Conservation (phyloP, 2,888 invertebrate species). For the Phalera bucephala region DNA sequence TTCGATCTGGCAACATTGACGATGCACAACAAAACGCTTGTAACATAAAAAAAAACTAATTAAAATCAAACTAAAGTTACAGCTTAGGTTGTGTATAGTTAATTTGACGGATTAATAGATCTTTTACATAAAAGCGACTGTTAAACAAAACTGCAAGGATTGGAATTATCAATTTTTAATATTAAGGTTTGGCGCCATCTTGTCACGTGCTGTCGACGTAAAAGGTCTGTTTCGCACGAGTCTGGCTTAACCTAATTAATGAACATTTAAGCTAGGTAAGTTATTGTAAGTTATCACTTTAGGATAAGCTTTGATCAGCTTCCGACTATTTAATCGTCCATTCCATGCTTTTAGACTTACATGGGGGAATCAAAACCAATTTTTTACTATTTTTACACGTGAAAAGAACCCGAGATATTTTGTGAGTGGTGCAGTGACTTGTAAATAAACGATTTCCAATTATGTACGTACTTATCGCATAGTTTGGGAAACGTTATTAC, state of each 20-base stretch:
- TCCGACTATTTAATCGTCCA: conserved; percentile 55
- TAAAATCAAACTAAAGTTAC: background rate
- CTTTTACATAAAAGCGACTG: conserved; percentile 9
- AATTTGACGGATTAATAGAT: conserved; percentile 19
- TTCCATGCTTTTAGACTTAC: conserved; percentile 58
- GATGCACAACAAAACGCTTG: conserved; percentile 15
- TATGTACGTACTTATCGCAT: conserved; percentile 42
- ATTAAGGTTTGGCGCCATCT: conserved; percentile 1
- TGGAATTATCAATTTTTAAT: too few relatives aligned
- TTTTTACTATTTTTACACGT: conserved; percentile 35
- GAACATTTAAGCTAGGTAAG: conserved; percentile 60
- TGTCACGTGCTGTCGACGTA: conserved; percentile 13
- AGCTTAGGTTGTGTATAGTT: conserved; percentile 26
- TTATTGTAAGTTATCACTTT: conserved; percentile 60
- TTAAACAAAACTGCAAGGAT: background rate
- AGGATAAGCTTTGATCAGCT: conserved; percentile 55
- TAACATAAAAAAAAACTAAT: background rate
- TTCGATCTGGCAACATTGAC: conserved; percentile 20
- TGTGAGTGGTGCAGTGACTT: conserved; percentile 60
- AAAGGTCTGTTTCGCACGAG: conserved; percentile 29
- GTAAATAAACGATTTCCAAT: conserved; percentile 54
- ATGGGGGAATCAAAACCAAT: conserved; percentile 21
- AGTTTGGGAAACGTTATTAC: conserved; percentile 37
- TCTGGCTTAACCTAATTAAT: conserved; percentile 56
- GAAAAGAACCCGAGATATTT: conserved; percentile 27